phyloP scores from a whole-genome alignment of 2,113 vertebrate species.

The Nothocercus nigrocapillus region DNA sequence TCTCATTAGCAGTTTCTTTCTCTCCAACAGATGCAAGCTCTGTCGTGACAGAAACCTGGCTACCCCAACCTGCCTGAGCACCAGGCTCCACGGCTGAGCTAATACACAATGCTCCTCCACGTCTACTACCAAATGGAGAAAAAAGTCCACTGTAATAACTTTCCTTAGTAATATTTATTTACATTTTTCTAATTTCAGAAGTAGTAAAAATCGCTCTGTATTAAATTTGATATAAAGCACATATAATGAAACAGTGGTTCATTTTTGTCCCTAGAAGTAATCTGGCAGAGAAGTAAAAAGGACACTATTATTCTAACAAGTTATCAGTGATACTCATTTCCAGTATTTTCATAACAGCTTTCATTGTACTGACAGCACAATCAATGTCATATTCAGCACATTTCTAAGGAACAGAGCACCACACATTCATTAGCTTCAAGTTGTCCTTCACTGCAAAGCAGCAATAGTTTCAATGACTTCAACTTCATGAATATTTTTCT shows the following conservation, averaged over 20 bases:
- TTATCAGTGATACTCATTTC: not conserved
- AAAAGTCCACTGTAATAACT: not conserved
- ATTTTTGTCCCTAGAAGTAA: not conserved
- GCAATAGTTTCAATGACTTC: not conserved
- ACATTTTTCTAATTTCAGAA: not conserved
- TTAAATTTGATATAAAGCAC: not conserved
- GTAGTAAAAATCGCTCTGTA: not conserved
- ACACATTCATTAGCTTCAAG: not conserved
- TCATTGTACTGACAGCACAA: not conserved
- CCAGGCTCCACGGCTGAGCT: not conserved
- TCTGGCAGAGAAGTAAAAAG: not conserved
- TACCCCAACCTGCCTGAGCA: not conserved
- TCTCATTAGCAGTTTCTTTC: not conserved
- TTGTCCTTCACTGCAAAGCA: rapidly evolving
- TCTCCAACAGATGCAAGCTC: not conserved
- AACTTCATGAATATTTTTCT: not conserved
- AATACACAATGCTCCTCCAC: not conserved
- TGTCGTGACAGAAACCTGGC: not conserved
- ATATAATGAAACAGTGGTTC: not conserved
- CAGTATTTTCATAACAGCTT: not conserved
- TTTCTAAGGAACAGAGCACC: not conserved
- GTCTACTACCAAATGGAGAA: not conserved
- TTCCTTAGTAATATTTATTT: not conserved
- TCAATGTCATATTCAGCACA: not conserved
- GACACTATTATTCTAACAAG: not conserved